phyloP scores from a whole-genome alignment of 2,888 invertebrate species.

The Eilema caniola region DNA sequence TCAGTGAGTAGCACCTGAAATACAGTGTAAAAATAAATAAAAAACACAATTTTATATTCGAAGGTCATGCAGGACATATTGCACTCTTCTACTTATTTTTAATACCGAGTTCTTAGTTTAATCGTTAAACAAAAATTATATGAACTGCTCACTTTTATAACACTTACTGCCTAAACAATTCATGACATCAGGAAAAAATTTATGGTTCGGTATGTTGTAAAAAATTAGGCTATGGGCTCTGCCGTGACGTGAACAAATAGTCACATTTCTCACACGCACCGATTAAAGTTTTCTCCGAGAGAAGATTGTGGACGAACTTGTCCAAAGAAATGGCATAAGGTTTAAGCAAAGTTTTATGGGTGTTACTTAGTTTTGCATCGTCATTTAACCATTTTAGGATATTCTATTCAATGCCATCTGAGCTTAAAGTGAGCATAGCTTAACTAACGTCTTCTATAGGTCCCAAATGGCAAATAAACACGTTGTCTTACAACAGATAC shows the following conservation, averaged over 20 bases:
- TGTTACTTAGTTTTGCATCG: not conserved
- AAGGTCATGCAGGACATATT: too few relatives aligned
- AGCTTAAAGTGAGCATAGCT: not conserved
- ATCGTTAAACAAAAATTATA: too few relatives aligned
- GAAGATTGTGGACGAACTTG: slow-evolving; percentile 19
- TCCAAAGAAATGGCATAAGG: not conserved
- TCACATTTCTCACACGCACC: slow-evolving; percentile 44
- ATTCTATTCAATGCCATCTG: too few relatives aligned
- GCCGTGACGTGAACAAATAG: slow-evolving; percentile 38
- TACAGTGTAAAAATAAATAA: too few relatives aligned
- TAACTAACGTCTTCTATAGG: too few relatives aligned
- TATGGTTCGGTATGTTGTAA: slow-evolving; percentile 15
- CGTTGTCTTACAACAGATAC: too few relatives aligned
- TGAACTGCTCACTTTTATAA: too few relatives aligned
- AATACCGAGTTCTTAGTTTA: too few relatives aligned
- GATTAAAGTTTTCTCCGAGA: slow-evolving; percentile 40
- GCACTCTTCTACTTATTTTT: too few relatives aligned
- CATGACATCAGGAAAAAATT: not conserved
- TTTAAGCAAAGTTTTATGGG: not conserved
- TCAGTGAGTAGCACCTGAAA: too few relatives aligned
- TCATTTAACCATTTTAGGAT: not conserved
- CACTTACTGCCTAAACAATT: not conserved
- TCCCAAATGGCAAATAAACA: too few relatives aligned
- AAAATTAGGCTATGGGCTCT: slow-evolving; percentile 30
- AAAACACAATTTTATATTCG: too few relatives aligned